These are phyloP conservation scores for Drosophila rhopaloa DNA, from an alignment of 1,140 invertebrate species.

Conservation along the genomic window DNA sequence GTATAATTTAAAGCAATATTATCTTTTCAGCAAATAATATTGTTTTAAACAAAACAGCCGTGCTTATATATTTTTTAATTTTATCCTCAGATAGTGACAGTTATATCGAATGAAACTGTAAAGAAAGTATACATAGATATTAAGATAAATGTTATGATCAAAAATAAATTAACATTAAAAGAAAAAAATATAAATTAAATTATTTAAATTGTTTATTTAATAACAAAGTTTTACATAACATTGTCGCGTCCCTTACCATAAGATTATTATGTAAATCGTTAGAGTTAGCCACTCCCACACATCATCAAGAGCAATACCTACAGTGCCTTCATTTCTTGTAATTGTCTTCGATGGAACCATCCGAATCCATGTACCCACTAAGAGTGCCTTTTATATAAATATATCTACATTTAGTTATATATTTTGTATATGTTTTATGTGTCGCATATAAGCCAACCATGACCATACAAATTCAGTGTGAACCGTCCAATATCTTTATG, in stretches of 20 bases:
- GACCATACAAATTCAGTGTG: conserved; percentile 79
- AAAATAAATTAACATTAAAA: neutral
- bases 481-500: conserved; percentile 81
- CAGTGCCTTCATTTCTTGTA: conserved; percentile 49
- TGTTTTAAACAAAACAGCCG: too few relatives aligned
- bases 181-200: conserved; percentile 7
- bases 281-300: conserved; percentile 25
- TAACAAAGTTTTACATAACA: neutral
- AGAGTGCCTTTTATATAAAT: conserved; percentile 42
- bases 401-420: conserved; percentile 21
- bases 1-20: too few relatives aligned
- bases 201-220: conserved; percentile 13
- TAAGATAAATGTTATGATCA: neutral
- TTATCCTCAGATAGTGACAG: neutral
- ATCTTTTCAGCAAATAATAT: too few relatives aligned
- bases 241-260: conserved; percentile 3
- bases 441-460: conserved; percentile 65
- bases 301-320: conserved; percentile 45
- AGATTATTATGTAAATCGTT: conserved; percentile 3
- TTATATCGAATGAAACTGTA: neutral
- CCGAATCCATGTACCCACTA: conserved; percentile 9
- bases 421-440: conserved; percentile 59
- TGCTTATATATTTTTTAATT: neutral
- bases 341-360: conserved; percentile 17
- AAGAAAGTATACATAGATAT: too few relatives aligned